Evolutionary conservation across 2,888 invertebrate genomes (phyloP).

Genomic region (Pollenia angustigena): DNA sequence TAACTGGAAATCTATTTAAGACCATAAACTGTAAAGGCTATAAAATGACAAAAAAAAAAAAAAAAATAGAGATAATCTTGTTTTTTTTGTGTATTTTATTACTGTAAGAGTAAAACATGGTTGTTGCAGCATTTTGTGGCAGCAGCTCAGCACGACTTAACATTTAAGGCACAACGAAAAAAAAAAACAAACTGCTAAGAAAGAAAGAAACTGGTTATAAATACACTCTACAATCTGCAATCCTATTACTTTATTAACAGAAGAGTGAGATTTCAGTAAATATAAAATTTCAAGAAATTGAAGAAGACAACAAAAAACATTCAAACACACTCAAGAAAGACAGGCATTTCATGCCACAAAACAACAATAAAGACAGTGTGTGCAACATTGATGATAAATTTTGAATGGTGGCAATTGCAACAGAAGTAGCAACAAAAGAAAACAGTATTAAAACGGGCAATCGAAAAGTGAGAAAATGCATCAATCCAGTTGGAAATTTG

Average conservation of each 20-base stretch:
- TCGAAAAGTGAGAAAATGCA: background rate
- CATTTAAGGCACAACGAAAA: conserved; percentile 30
- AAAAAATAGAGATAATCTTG: conserved; percentile 47
- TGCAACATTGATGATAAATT: background rate
- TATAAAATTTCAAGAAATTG: conserved; percentile 43
- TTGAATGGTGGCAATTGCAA: conserved; percentile 5
- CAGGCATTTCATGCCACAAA: conserved; percentile 29
- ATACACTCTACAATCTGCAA: conserved; percentile 36
- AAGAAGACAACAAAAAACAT: conserved; percentile 53
- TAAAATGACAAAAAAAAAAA: conserved; percentile 35
- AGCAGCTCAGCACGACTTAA: conserved; percentile 40
- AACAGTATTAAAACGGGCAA: background rate
- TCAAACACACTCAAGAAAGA: conserved; percentile 7
- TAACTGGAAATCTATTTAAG: conserved; percentile 61
- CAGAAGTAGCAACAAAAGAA: background rate
- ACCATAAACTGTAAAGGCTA: conserved; percentile 50
- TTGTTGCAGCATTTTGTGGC: conserved; percentile 19
- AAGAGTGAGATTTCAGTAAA: conserved; percentile 22
- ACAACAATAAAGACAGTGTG: conserved; percentile 9
- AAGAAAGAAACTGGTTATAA: conserved; percentile 56
- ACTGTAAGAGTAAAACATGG: conserved; percentile 3
- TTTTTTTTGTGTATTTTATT: conserved; percentile 2
- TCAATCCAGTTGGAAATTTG: conserved; percentile 15
- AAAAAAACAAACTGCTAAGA: conserved; percentile 7
- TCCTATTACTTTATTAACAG: conserved; percentile 31